Base-by-base conservation (phyloP, 2,113 vertebrate species). In the Pelodiscus sinensis region DNA sequence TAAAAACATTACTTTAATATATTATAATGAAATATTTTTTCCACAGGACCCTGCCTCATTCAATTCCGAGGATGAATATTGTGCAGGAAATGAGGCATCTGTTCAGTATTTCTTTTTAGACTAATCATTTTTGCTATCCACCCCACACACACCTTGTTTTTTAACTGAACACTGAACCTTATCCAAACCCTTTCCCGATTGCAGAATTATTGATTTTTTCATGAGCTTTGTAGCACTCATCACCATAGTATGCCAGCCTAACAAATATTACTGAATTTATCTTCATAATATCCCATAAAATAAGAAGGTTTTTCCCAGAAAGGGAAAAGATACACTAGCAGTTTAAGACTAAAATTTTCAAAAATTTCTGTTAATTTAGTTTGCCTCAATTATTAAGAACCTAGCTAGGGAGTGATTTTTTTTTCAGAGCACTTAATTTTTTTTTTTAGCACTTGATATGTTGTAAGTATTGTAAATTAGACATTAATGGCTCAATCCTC, bases 241-340 rank as follows among this genome's bases (percentile, higher is more conserved):
- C 91, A 85, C 78, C 87, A 55, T 6, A n/a, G 21, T 38, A 50
- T 93, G 8, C 0, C 65, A 95, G 86, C 82, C 29, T 90, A 92
- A 93, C 79, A 87, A 51, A 73, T 31, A 19, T 71, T 82, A 80
- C 82, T 65, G 58, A 90, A 83, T 87, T 94, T 87, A 50, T 80
- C 82, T 87, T 84, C 15, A 22, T 25, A 88, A 31, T 86, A 31
- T 84, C 65, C 56, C 85, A 29, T 11, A 52, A 85, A 81, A 81
- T 79, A 62, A 84, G 3, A 7, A 4, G 3, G 6, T 85, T 88
- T 81, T 77, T 93, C 58, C 18, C 27, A 81, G 55, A 91, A n/a
- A 86, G 88, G 8, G 88, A 78, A 86, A 60, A 86, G 68, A 90
- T 92, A 87, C 54, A 89, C 54, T 62, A 71, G 92, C 91, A 92